Conservation (phyloP, 2,113 vertebrate species). For the Nicator chloris region DNA sequence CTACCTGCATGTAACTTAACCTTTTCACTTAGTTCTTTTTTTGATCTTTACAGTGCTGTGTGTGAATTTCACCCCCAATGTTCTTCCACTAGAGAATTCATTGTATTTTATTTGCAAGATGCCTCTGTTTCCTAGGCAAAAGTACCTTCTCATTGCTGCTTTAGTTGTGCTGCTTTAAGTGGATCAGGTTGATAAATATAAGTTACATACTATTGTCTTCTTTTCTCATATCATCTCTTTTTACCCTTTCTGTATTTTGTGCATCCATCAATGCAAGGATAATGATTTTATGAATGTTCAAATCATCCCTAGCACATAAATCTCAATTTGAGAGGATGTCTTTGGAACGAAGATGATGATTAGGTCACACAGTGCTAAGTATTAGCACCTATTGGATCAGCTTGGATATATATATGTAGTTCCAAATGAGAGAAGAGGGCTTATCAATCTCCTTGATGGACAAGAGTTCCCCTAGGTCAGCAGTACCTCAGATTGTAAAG, state of each 20-base stretch:
- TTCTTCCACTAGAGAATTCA: background rate
- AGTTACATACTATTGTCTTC: background rate
- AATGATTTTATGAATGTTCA: background rate
- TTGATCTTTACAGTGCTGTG: background rate
- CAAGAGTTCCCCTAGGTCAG: background rate
- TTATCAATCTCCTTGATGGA: background rate
- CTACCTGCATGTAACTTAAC: background rate
- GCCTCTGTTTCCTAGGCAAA: background rate
- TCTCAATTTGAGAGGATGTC: background rate
- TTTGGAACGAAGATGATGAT: background rate
- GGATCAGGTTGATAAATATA: background rate
- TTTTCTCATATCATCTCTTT: background rate
- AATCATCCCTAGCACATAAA: background rate
- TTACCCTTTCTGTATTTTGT: background rate
- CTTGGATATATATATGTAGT: background rate
- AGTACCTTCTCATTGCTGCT: background rate
- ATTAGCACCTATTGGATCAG: background rate
- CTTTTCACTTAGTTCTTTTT: background rate
- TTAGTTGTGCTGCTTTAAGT: background rate
- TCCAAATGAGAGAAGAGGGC: background rate
- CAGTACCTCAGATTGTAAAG: background rate
- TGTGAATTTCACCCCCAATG: background rate
- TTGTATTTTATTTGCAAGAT: background rate
- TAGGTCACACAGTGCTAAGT: background rate
- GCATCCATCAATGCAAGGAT: background rate